Conservation (phyloP, 2,113 vertebrate genomes). For the Clarias batrachus region DNA sequence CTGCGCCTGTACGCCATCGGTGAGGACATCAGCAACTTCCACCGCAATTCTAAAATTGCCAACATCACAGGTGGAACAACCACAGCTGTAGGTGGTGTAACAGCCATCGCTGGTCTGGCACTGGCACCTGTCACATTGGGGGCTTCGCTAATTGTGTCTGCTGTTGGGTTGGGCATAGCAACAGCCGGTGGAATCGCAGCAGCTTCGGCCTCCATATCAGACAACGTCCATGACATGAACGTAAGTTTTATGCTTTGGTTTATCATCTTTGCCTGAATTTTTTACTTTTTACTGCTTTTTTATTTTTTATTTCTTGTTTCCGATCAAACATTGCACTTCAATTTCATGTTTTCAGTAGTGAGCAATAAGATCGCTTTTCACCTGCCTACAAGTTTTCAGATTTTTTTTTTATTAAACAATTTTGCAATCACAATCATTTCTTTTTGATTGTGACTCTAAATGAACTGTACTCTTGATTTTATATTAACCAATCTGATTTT, state of each 20-base stretch:
- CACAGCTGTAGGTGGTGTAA: slow-evolving; percentile 67
- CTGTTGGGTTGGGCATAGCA: slow-evolving; percentile 66
- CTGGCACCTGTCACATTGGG: slow-evolving; percentile 70
- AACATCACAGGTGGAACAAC: slow-evolving; percentile 72
- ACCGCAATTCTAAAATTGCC: slow-evolving; percentile 69
- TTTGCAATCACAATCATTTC: background rate
- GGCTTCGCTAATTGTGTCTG: slow-evolving; percentile 66
- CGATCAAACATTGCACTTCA: background rate
- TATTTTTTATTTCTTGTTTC: background rate
- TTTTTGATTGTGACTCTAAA: background rate
- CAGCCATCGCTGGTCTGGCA: slow-evolving; percentile 70
- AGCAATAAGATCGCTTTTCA: background rate
- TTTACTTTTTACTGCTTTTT: background rate
- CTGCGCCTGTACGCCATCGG: slow-evolving; percentile 65
- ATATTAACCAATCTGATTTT: background rate
- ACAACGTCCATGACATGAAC: slow-evolving; percentile 65
- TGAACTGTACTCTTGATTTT: background rate
- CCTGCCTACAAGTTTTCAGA: background rate
- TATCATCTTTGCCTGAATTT: background rate
- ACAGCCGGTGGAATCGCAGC: slow-evolving; percentile 67
- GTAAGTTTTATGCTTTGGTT: slow-evolving; percentile 22
- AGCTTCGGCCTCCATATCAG: slow-evolving; percentile 67
- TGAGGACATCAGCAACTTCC: slow-evolving; percentile 67
- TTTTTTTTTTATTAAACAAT: background rate
- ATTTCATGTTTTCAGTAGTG: background rate